Conservation (phyloP, 2,888 invertebrate species). For the Lasioglossum zephyrum region DNA sequence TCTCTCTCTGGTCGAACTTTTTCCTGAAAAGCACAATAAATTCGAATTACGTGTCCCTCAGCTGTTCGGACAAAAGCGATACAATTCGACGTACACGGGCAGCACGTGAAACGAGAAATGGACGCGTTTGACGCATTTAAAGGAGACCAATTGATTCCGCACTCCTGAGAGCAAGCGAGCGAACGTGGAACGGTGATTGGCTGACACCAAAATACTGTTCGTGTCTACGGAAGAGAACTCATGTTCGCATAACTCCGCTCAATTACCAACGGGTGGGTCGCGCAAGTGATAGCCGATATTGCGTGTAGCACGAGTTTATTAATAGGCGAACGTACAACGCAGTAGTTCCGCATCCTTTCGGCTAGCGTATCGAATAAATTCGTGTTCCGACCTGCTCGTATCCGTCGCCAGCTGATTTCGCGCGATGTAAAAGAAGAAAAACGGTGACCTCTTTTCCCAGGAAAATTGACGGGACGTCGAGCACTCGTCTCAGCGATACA, state of each 20-base stretch:
- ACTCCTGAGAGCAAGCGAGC: not conserved
- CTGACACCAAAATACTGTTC: not conserved
- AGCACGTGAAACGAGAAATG: not conserved
- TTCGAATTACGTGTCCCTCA: not conserved
- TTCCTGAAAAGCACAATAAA: not conserved
- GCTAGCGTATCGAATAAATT: conserved; percentile 11
- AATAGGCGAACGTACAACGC: not conserved
- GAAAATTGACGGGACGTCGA: conserved; percentile 9
- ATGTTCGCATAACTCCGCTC: not conserved
- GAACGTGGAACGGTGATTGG: not conserved
- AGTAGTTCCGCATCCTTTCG: not conserved
- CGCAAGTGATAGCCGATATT: not conserved
- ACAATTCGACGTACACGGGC: not conserved
- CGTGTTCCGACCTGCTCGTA: not conserved
- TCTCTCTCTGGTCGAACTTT: too few species aligned
- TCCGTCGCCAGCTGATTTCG: not conserved
- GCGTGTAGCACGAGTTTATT: not conserved
- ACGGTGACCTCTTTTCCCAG: not conserved
- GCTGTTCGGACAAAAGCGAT: not conserved
- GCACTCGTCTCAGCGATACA: conserved; percentile 15
- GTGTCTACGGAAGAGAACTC: not conserved
- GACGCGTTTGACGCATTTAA: not conserved
- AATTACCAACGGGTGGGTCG: not conserved
- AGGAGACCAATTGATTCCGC: not conserved
- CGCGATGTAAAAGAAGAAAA: not conserved